A percentile compares a stretch with the other conserved stretches of the same genome.
Conservation (phyloP, 1,140 invertebrate genomes). For the Caerostris darwini region DNA sequence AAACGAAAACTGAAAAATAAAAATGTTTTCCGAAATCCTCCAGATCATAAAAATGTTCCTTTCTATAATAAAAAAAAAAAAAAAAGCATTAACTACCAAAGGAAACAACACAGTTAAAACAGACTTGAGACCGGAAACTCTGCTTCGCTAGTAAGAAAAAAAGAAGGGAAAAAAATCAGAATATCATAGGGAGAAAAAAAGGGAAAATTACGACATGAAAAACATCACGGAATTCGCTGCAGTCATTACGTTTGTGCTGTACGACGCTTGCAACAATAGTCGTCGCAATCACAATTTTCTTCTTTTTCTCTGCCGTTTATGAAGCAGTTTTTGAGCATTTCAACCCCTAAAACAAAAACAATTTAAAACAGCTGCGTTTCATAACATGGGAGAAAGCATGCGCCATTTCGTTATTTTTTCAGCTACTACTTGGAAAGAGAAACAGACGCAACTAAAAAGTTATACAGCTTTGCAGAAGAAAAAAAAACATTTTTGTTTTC, state of each 20-base stretch:
- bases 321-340: not conserved
- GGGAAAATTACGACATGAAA: not conserved
- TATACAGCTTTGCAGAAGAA: not conserved
- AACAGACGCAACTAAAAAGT: not conserved
- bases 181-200: not conserved
- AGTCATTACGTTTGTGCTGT: not conserved
- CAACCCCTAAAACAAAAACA: not conserved
- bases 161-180: not conserved
- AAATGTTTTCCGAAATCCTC: too few relatives aligned
- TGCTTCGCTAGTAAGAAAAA: not conserved
- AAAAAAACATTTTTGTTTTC: not conserved
- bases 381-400: not conserved
- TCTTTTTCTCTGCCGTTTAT: not conserved
- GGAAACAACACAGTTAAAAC: not conserved
- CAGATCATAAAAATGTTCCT: not conserved
- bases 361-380: conserved; percentile 38
- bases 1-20: too few relatives aligned
- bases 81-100: not conserved
- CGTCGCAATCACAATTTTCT: not conserved
- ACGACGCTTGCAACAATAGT: not conserved
- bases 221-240: not conserved
- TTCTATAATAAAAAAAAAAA: not conserved
- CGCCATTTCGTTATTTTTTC: not conserved
- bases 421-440: not conserved
- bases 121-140: not conserved